Evolutionary conservation across 2,888 invertebrate genomes (phyloP), one percentile per base, ranked within the genome.

Genomic region (Patella ulyssiponensis): DNA sequence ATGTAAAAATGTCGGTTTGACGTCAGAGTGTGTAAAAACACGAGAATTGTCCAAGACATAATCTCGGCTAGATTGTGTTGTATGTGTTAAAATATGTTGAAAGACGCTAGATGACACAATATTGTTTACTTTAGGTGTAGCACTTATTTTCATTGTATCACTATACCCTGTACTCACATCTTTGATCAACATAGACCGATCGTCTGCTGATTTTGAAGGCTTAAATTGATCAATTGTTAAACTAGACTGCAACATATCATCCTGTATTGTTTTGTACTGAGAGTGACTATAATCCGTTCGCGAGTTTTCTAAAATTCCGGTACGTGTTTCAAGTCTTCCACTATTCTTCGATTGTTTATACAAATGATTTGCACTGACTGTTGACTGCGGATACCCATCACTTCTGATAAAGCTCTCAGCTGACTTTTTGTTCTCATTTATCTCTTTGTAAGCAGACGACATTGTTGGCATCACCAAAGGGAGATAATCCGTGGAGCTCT

Each of bases 401-500:
- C 64, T 20, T 23, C 20, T 64, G 23, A 64, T 20, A 64, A 64
- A 20, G 23, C 64, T 64, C 14, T 64, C 64, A 64, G 64, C 23
- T 64, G 64, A 64, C 64, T 64, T 64, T 64, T 20, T 64, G 64
- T 64, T 23, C 20, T 64, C 23, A 23, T 23, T 64, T 23, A 64
- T 23, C 64, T 23, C 23, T 11, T 11, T 23, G 20, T 64, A 64
- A 64, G 64, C 64, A 64, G 64, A 64, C 20, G 64, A 64, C 64
- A 64, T 64, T 64, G 64, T 64, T 64, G 23, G 20, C 23, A 12
- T 64, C 64, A 64, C 64, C 23, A 64, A 64, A 64, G 64, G 64
- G 64, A 64, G 64, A 64, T 64, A 23, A 64, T 64, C 64, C 64
- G 14, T 64, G 64, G 64, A 64, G 64, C 64, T 64, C 64, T 23